Base-by-base conservation (phyloP, 2,888 invertebrate genomes). In the Cryptocheilus praepositus region DNA sequence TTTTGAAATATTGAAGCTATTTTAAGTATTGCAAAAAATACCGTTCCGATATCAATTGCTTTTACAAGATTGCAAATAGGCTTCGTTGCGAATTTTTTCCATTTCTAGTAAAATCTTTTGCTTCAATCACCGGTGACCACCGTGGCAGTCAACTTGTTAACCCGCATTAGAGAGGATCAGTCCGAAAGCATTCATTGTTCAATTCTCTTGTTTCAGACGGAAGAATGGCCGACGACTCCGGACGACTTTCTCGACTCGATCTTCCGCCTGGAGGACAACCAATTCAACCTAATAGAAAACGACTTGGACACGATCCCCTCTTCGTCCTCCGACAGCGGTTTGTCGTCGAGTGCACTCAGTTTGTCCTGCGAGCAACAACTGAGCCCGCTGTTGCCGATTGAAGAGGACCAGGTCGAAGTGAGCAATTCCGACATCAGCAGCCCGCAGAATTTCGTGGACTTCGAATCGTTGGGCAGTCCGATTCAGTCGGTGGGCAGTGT, bases 171-270 rank as follows among this genome's bases (percentile, higher is more conserved):
- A 59, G 45, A 59, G 21, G 36, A 56, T n/a, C 13, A 15, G 16
- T 3, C 28, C 25, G 22, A 56, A 18, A 15, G 5, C 49, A 19
- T 49, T 19, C 49, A 46, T 11, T 15, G 16, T 46, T 11, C 36
- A 4, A 7, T 36, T 7, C 36, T 25, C 21, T 74, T 81, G 81
- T 79, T 86, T 70, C 87, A 91, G 90, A 80, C 89, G 83, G 83
- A 89, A 68, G 88, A 88, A 80, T 90, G 90, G 90, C 89, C 91
- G 66, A 80, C 87, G 21, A 89, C 90, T 54, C 89, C 92, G 71
- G 92, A 92, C 81, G 92, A 94, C 74, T 91, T 94, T 81, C 91
- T 94, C 83, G 93, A 94, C 81, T 91, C 92, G 3, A 92, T 94
- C 64, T 91, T 94, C 84, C 93, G 93, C 45, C 83, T 93, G 88